Conservation (phyloP, 2,113 vertebrate genomes). For the Nyctibius bracteatus region DNA sequence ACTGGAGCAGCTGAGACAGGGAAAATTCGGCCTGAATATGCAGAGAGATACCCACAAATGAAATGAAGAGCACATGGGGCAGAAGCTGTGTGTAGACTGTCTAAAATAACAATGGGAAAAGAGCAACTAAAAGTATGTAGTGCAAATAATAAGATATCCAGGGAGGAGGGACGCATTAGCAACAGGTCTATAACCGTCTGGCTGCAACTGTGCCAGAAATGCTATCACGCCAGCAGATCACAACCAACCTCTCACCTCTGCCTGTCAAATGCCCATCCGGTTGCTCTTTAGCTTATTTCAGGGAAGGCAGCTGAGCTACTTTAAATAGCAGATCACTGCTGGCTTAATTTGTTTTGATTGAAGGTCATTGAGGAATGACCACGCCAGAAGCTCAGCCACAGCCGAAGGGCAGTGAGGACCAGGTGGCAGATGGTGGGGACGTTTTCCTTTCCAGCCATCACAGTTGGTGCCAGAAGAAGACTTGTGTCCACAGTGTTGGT, state of each 20-base stretch:
- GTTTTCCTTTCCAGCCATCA: not conserved
- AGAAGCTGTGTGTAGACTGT: not conserved
- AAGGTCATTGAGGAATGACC: slow-evolving; percentile 27
- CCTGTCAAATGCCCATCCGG: not conserved
- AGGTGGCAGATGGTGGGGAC: not conserved
- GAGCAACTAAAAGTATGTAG: not conserved
- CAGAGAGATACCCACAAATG: not conserved
- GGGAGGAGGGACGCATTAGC: not conserved
- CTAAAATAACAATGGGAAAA: not conserved
- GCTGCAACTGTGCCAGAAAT: not conserved
- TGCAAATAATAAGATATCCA: not conserved
- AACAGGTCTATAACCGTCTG: not conserved
- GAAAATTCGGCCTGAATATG: not conserved
- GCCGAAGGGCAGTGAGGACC: not conserved
- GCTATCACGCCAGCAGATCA: not conserved
- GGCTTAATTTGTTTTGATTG: slow-evolving; percentile 8
- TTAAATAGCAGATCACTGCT: not conserved
- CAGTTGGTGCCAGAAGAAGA: not conserved
- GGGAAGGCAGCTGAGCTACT: not conserved
- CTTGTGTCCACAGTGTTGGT: not conserved
- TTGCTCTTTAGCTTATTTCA: not conserved
- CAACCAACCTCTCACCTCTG: not conserved
- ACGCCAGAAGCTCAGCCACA: not conserved
- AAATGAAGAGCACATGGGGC: not conserved
- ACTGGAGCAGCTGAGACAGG: not conserved